A percentile compares a stretch with the other conserved stretches of the same genome.
Conservation (phyloP, 2,113 vertebrate species). For the Tamias sibiricus region DNA sequence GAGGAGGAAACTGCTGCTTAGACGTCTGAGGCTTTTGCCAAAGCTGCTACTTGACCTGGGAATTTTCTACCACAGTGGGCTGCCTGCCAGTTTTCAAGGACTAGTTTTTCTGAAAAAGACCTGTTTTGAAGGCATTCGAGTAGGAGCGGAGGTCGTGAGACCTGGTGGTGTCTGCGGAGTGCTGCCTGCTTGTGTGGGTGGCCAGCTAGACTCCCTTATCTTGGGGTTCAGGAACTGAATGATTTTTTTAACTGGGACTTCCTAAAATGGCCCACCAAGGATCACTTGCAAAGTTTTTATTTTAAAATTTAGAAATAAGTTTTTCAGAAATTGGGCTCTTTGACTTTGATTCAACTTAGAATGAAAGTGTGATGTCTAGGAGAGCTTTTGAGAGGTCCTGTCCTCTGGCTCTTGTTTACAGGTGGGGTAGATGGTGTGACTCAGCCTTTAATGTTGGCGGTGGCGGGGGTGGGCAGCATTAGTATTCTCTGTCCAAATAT, state of each 20-base stretch:
- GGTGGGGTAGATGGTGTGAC: neutral
- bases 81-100: constrained; percentile 17
- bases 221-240: neutral
- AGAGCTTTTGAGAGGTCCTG: neutral
- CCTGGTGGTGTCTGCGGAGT: neutral
- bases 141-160: neutral
- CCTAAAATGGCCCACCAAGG: neutral
- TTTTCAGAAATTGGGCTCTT: neutral
- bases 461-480: too few relatives aligned
- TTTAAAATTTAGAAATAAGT: neutral
- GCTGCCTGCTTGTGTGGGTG: constrained; percentile 5
- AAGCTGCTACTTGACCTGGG: neutral
- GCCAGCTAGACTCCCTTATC: neutral
- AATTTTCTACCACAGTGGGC: neutral
- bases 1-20: constrained; percentile 16
- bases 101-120: neutral
- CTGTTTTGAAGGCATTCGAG: neutral
- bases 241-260: neutral
- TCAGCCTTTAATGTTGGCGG: too few relatives aligned
- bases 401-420: neutral
- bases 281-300: neutral
- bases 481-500: neutral
- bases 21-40: neutral
- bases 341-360: neutral
- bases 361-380: neutral